Base-by-base conservation (phyloP, 2,797 vertebrate species). In the Martes flavigula region DNA sequence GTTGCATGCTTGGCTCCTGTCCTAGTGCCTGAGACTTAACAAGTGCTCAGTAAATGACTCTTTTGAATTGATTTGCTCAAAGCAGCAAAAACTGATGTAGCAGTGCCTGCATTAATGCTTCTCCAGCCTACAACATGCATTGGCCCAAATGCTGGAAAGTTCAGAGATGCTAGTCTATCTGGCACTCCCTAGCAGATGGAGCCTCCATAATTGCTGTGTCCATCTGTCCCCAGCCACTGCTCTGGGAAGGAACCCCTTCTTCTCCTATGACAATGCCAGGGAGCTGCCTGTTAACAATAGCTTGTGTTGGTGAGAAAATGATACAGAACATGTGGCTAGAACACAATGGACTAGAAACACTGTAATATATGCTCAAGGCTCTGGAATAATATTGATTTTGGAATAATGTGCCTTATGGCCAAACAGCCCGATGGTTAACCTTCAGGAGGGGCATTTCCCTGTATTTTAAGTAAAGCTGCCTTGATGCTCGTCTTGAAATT, bases 381-480 rank as follows among this genome's bases (percentile, higher is more conserved):
- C 81, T 82, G 51, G 75, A 92, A 72, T 87, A 56, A 91, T 73
- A 70, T 1, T 87, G 48, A 81, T 82, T 90, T 90, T 60, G 68
- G 70, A 93, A 84, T 72, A 87, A 85, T 30, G 51, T 72, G 18
- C n/a, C 87, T 87, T 58, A 81, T 70, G 84, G 95, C 90, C 95
- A 79, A 84, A 89, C 38, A 81, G 25, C 72, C 72, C 56, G 32
- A 48, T 30, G 27, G 86, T 32, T 94, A 86, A 35, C 84, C 79
- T 78, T 56, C 60, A 54, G 32, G 18, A 73, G 48, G 35, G 35
- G 23, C 58, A 9, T 92, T 95, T 46, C 78, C 78, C 35, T 38
- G 10, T 58, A 35, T 72, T 77, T 32, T 66, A 38, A 96, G 43
- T 38, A 84, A 85, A 84, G 15, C 58, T 94, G 81, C 88, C 51